phyloP scores from a whole-genome alignment of 64 coral and sea anemone species.

The Catalaphyllia jardinei region DNA sequence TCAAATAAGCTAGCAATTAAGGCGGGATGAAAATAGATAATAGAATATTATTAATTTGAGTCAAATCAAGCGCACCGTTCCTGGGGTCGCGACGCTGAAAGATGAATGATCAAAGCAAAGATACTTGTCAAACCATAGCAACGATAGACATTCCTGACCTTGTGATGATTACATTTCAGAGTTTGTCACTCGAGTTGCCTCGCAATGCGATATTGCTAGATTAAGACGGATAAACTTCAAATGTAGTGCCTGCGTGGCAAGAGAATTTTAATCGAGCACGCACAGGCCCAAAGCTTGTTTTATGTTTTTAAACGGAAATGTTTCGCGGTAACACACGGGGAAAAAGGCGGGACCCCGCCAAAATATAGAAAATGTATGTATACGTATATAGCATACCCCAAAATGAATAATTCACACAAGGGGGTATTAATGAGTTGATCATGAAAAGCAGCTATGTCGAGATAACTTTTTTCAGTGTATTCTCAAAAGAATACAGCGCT shows the following conservation, averaged over 20 bases:
- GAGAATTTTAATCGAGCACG: neutral
- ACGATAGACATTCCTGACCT: slow-evolving; percentile 28
- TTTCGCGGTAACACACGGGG: neutral
- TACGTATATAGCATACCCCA: neutral
- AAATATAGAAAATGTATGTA: no score
- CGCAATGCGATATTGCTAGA: slow-evolving; percentile 8
- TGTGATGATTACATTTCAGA: slow-evolving; percentile 31
- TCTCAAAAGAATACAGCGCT: no score
- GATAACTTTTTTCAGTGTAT: no score
- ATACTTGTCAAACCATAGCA: slow-evolving; percentile 31
- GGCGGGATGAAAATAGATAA: slow-evolving; percentile 26
- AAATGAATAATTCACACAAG: neutral
- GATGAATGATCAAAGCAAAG: neutral
- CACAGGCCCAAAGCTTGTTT: neutral
- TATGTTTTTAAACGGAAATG: neutral
- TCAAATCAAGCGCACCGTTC: slow-evolving; percentile 17
- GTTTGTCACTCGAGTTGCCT: slow-evolving; percentile 14
- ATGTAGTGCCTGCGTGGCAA: neutral
- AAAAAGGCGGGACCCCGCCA: neutral
- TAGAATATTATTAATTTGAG: slow-evolving; percentile 44
- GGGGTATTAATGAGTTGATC: neutral
- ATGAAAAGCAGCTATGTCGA: neutral
- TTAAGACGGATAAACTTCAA: neutral
- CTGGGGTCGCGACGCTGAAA: slow-evolving; percentile 26
- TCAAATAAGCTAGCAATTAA: slow-evolving; percentile 57